Percentiles rank a stretch among this genome's conserved stretches.
Evolutionary conservation across 1,140 invertebrate species (phyloP).

Genomic region (Acyrthosiphon pisum): DNA sequence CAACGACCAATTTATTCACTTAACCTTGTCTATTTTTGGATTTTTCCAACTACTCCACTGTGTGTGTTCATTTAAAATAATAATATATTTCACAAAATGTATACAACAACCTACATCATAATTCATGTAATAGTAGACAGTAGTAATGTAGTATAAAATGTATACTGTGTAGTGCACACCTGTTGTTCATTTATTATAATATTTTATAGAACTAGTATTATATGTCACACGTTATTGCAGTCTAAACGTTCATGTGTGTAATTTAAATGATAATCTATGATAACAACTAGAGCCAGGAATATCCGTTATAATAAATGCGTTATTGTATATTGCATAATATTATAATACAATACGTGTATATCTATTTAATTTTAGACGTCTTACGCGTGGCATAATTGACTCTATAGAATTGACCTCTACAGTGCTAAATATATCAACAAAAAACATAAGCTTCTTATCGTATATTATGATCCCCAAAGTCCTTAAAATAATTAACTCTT

Average conservation of each 20-base stretch:
- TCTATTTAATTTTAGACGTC: background rate
- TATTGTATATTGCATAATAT: background rate
- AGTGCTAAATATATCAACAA: background rate
- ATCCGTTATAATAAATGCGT: background rate
- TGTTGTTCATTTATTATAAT: background rate
- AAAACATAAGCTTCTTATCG: background rate
- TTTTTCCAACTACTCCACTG: background rate
- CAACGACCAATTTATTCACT: background rate
- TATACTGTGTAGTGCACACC: background rate
- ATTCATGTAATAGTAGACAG: too few species aligned
- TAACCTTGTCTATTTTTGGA: background rate
- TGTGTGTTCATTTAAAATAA: background rate
- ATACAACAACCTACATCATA: background rate
- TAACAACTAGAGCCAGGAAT: background rate
- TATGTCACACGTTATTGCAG: background rate
- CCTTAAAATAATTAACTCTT: background rate
- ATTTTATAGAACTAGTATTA: background rate
- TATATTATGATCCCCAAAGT: background rate
- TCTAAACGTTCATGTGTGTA: background rate
- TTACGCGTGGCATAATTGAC: background rate
- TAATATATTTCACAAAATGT: background rate
- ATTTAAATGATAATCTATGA: conserved; percentile 8
- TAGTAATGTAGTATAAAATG: too few species aligned
- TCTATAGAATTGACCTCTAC: background rate
- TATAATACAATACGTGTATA: background rate